Evolutionary conservation across 2,888 invertebrate species (phyloP), one percentile per base, ranked within the genome.

Genomic region (Watsonalla binaria): DNA sequence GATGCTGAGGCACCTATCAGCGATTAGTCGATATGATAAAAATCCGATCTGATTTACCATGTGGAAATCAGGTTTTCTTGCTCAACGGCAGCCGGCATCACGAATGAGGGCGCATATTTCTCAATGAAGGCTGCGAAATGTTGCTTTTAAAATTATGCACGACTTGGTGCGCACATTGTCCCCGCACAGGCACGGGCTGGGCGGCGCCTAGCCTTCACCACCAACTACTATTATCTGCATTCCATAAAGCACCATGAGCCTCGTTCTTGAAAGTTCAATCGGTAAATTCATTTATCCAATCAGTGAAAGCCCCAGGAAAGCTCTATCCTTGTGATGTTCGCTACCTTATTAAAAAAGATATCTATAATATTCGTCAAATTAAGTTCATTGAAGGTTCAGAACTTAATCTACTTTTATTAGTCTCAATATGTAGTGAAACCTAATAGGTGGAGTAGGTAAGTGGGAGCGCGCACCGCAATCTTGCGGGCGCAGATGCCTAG

Each of bases 81-180:
- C 88, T 71, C 82, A 88, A 89, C 78, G 67, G 67, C 78, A 78
- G 76, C 73, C 69, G 72, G 80, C 84, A 85, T 82, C 87, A 86
- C 85, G 84, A 89, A 87, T 86, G 87, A 80, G 87, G 86, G 82
- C 90, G 82, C 76, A 76, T 78, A 78, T 90, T 88, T 86, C 89
- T 84, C 87, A 89, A 90, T 84, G 80, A 82, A 86, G 82, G 79
- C 90, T 85, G 80, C 83, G 87, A 88, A 90, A 89, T 79, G 72
- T 84, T 85, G 83, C 81, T 84, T 49, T 82, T 84, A 81, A 86
- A 85, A 87, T 86, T 89, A 87, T 85, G 82, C 85, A 89, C 87
- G 86, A 86, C 77, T 82, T 74, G 71, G 77, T 72, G 79, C 75
- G 78, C 72, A 76, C 72, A 83, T 82, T 84, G 79, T 84, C 74